Evolutionary conservation across 1,140 invertebrate genomes (phyloP).

Genomic region (Rhynchophorus ferrugineus): DNA sequence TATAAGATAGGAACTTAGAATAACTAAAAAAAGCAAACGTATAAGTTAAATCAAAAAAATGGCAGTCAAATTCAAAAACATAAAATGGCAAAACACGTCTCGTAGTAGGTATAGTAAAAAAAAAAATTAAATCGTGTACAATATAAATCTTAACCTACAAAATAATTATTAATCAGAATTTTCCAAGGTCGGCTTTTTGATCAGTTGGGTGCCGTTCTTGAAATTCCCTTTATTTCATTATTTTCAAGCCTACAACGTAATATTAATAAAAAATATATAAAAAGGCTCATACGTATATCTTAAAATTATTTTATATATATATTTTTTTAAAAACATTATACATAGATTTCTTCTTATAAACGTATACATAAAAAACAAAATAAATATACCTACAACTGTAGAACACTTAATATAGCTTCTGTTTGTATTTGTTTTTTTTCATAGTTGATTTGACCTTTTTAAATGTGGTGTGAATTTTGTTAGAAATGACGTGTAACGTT

Average conservation of each 20-base stretch:
- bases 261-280: slow-evolving; percentile 30
- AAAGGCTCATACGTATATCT: slow-evolving; percentile 26
- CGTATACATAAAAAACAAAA: slow-evolving; percentile 26
- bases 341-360: slow-evolving; percentile 22
- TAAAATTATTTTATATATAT: slow-evolving; percentile 18
- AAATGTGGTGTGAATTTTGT: too few relatives aligned
- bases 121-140: slow-evolving; percentile 13
- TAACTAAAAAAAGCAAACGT: slow-evolving; percentile 29
- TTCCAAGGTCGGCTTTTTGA: slow-evolving; percentile 9
- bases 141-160: slow-evolving; percentile 9
- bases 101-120: slow-evolving; percentile 13
- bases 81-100: slow-evolving; percentile 33
- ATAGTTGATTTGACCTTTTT: not conserved
- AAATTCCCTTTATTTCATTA: slow-evolving; percentile 11
- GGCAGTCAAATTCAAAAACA: slow-evolving; percentile 35
- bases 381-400: slow-evolving; percentile 24
- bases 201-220: slow-evolving; percentile 12
- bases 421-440: slow-evolving; percentile 3
- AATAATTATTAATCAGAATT: slow-evolving; percentile 11
- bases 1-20: slow-evolving; percentile 37
- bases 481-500: too few relatives aligned
- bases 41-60: slow-evolving; percentile 35
- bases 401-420: slow-evolving; percentile 18
- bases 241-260: slow-evolving; percentile 15
- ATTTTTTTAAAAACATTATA: slow-evolving; percentile 24